Evolutionary conservation across 2,797 vertebrate species (phyloP).

Genomic region (Sus cebifrons): DNA sequence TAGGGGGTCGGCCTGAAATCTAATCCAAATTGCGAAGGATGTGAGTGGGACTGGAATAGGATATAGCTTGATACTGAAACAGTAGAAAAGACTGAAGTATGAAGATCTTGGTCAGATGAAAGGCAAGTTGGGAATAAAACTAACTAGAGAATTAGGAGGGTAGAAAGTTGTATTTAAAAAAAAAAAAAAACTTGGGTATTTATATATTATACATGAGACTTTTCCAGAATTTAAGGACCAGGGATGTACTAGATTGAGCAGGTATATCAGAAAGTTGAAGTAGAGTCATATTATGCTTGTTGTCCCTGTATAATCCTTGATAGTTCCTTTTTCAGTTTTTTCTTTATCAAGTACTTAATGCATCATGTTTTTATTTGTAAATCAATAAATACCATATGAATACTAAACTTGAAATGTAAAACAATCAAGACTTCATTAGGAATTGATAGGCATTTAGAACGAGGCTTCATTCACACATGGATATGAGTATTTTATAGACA

Average conservation of each 20-base stretch:
- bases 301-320: not conserved
- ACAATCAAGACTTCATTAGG: not conserved
- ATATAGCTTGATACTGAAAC: not conserved
- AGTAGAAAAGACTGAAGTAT: not conserved
- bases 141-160: not conserved
- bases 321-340: not conserved
- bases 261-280: not conserved
- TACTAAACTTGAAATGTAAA: not conserved
- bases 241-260: not conserved
- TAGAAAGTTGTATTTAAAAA: not conserved
- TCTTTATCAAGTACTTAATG: not conserved
- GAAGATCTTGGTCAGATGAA: not conserved
- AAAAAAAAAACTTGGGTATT: not conserved
- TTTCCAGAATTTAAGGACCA: not conserved
- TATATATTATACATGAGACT: not conserved
- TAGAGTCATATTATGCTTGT: not conserved
- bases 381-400: not conserved
- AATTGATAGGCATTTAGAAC: not conserved
- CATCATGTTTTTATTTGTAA: not conserved
- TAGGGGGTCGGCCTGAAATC: not conserved
- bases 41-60: not conserved
- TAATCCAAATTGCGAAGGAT: not conserved
- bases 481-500: not conserved
- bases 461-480: not conserved
- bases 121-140: not conserved